phyloP scores from a whole-genome alignment of 2,888 invertebrate species.

The Tetanocera ferruginea region DNA sequence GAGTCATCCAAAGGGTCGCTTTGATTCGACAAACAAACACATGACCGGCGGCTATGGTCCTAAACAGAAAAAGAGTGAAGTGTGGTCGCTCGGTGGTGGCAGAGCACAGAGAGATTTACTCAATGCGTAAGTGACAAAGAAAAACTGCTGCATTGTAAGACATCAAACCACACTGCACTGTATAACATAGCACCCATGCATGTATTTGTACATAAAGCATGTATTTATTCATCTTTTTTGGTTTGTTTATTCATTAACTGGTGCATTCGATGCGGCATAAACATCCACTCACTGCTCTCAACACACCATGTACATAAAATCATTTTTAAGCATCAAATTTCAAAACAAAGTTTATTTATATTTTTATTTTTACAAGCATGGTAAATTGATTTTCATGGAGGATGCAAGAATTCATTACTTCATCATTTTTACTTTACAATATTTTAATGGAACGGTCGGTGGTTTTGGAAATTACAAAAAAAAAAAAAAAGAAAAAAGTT shows the following conservation, averaged over 20 bases:
- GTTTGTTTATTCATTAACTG: too few relatives aligned
- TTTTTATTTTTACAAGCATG: not conserved
- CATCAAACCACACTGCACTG: not conserved
- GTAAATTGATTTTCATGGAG: too few relatives aligned
- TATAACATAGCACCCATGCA: not conserved
- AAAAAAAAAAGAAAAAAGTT: too few relatives aligned
- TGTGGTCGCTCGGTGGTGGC: constrained; percentile 68
- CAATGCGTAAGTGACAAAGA: constrained; percentile 61
- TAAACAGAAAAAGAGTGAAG: constrained; percentile 64
- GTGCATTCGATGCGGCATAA: too few relatives aligned
- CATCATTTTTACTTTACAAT: not conserved
- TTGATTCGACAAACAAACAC: constrained; percentile 62
- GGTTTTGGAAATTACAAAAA: not conserved
- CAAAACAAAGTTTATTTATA: not conserved
- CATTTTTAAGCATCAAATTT: not conserved
- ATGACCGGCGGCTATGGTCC: constrained; percentile 49
- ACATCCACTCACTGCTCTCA: not conserved
- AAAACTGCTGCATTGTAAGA: not conserved
- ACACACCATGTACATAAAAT: not conserved
- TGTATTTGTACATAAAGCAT: too few relatives aligned
- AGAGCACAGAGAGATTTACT: constrained; percentile 62
- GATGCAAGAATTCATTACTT: not conserved
- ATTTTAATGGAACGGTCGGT: not conserved
- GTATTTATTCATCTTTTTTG: too few relatives aligned
- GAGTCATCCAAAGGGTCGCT: constrained; percentile 64